These are phyloP conservation scores for Leptinotarsa lineolata DNA, from an alignment of 1,140 invertebrate genomes.

Conservation along the genomic window DNA sequence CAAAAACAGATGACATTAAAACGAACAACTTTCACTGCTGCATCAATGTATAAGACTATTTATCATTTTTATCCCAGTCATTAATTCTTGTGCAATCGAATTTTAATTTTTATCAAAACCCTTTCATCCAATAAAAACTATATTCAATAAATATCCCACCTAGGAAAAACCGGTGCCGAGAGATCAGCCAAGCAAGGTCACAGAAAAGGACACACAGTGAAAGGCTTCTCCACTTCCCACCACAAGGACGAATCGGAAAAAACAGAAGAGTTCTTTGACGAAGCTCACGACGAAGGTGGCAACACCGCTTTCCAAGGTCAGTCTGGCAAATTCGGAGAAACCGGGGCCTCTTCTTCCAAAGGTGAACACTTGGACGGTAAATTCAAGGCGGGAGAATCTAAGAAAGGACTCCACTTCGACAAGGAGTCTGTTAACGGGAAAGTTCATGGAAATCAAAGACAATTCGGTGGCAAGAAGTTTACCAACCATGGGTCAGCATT, in stretches of 20 bases:
- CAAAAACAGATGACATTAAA: no score
- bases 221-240: constrained; percentile 67
- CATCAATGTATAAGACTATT: no score
- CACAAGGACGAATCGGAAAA: constrained; percentile 70
- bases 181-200: constrained; percentile 62
- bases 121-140: no score
- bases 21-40: no score
- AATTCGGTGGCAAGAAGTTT: constrained; percentile 62
- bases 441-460: constrained; percentile 60
- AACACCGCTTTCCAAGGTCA: constrained; percentile 58
- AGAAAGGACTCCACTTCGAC: constrained; percentile 61
- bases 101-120: no score
- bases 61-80: no score
- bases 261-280: constrained; percentile 68
- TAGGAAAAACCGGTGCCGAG: constrained; percentile 58
- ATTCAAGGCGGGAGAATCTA: constrained; percentile 59
- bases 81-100: no score
- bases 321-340: constrained; percentile 60
- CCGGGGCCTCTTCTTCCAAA: constrained; percentile 59
- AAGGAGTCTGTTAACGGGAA: constrained; percentile 60
- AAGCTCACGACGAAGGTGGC: constrained; percentile 66
- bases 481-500: constrained; percentile 59
- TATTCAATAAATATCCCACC: no score
- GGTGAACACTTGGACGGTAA: constrained; percentile 62
- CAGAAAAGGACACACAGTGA: constrained; percentile 68